Conservation (phyloP, 2,797 vertebrate species). For the Hoplostethus atlanticus region DNA sequence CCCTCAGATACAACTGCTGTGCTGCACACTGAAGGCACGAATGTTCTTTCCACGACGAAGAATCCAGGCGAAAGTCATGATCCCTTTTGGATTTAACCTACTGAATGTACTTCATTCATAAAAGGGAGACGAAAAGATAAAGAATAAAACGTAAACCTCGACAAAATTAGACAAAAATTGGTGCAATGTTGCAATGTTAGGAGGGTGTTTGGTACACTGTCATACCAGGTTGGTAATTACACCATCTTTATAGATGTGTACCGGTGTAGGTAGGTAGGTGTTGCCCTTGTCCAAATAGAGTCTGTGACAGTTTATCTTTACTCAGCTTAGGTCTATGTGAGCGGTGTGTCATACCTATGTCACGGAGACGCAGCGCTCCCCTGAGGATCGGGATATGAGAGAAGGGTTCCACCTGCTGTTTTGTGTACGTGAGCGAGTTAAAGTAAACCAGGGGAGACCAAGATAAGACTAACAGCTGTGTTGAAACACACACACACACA, state of each 20-base stretch:
- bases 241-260: background rate
- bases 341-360: constrained; percentile 14
- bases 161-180: background rate
- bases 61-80: constrained; percentile 5
- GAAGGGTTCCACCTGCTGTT: constrained; percentile 18
- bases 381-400: constrained; percentile 6
- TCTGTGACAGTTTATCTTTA: constrained; percentile 38
- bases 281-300: background rate
- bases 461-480: background rate
- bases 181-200: background rate
- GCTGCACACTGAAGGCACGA: constrained; percentile 33
- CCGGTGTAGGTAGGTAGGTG: background rate
- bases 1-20: background rate
- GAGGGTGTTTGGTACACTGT: background rate
- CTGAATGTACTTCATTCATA: constrained; percentile 5
- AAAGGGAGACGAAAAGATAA: constrained; percentile 1
- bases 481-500: background rate
- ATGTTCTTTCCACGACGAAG: constrained; percentile 19
- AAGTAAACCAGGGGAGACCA: background rate
- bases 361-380: constrained; percentile 1
- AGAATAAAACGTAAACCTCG: background rate
- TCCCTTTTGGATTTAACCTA: background rate
- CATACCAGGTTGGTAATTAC: background rate
- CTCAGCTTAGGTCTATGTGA: background rate
- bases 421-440: background rate